Evolutionary conservation across 1,140 invertebrate genomes (phyloP).

Genomic region (Lasioglossum albipes): DNA sequence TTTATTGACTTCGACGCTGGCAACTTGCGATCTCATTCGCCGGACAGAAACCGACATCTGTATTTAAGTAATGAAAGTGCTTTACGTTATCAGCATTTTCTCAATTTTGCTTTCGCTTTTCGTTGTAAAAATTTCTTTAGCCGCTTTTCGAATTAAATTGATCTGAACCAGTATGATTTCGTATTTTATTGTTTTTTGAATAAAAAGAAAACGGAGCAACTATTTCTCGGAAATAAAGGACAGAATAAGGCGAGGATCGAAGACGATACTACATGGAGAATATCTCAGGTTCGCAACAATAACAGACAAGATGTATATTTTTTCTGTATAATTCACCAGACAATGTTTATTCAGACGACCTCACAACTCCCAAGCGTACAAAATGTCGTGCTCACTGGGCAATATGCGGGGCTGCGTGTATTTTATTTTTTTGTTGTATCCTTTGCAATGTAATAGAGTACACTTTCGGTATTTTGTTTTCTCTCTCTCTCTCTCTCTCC

Average conservation of each 20-base stretch:
- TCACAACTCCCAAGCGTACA: slow-evolving; percentile 85
- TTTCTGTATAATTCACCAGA: slow-evolving; percentile 83
- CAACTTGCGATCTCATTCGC: no score
- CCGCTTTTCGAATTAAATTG: no score
- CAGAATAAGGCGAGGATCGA: background rate
- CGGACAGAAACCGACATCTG: no score
- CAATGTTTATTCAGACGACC: slow-evolving; percentile 86
- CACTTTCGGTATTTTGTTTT: slow-evolving; percentile 39
- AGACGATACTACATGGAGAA: background rate
- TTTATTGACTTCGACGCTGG: no score
- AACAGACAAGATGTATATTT: slow-evolving; percentile 59
- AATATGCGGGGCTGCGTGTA: slow-evolving; percentile 80
- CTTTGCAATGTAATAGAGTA: slow-evolving; percentile 66
- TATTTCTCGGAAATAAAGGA: no score
- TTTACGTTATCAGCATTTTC: no score
- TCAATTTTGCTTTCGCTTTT: no score
- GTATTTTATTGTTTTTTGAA: no score
- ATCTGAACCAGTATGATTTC: no score
- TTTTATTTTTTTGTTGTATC: slow-evolving; percentile 58
- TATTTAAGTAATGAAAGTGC: no score
- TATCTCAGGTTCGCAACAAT: slow-evolving; percentile 54
- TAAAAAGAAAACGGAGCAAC: no score
- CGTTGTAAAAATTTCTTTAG: no score
- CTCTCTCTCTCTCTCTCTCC: slow-evolving; percentile 16
- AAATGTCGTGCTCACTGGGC: slow-evolving; percentile 81